A percentile compares a stretch with the other conserved stretches of the same genome.
Conservation (phyloP, 2,888 invertebrate species). For the Operophtera brumata region DNA sequence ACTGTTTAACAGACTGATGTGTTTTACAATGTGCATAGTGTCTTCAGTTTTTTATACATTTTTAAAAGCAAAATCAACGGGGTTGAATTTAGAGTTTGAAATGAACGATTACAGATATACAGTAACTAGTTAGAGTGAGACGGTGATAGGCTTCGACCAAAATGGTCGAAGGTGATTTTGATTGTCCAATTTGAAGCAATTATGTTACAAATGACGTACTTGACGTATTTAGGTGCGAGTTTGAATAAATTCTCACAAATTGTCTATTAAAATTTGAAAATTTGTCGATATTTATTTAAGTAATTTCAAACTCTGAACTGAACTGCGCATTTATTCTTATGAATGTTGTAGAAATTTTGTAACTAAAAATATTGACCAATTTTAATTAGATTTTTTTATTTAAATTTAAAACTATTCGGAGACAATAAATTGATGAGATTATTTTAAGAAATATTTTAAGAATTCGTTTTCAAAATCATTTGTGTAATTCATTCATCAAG, state of each 20-base stretch:
- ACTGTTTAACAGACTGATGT: slow-evolving; percentile 30
- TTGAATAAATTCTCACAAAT: no score
- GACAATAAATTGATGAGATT: slow-evolving; percentile 43
- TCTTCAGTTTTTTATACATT: slow-evolving; percentile 24
- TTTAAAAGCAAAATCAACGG: slow-evolving; percentile 15
- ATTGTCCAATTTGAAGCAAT: no score
- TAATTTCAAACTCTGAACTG: slow-evolving; percentile 8
- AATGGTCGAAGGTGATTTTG: no score
- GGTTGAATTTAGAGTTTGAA: slow-evolving; percentile 15
- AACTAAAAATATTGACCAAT: slow-evolving; percentile 40
- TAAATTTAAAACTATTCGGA: slow-evolving; percentile 35
- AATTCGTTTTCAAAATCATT: slow-evolving; percentile 20
- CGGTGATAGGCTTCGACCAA: no score
- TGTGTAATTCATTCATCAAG: background rate
- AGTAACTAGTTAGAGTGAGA: no score
- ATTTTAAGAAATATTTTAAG: slow-evolving; percentile 30
- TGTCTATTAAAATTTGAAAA: background rate
- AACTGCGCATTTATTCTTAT: slow-evolving; percentile 8
- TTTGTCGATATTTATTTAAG: background rate
- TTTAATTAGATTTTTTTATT: slow-evolving; percentile 34
- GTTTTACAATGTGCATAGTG: slow-evolving; percentile 28
- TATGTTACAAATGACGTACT: no score
- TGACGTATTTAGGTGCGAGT: no score
- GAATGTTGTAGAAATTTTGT: slow-evolving; percentile 12
- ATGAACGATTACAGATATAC: background rate